Percentiles rank a stretch among this genome's conserved stretches.
Evolutionary conservation across 2,888 invertebrate species (phyloP).

Genomic region (Coronaproctus castanopsis): DNA sequence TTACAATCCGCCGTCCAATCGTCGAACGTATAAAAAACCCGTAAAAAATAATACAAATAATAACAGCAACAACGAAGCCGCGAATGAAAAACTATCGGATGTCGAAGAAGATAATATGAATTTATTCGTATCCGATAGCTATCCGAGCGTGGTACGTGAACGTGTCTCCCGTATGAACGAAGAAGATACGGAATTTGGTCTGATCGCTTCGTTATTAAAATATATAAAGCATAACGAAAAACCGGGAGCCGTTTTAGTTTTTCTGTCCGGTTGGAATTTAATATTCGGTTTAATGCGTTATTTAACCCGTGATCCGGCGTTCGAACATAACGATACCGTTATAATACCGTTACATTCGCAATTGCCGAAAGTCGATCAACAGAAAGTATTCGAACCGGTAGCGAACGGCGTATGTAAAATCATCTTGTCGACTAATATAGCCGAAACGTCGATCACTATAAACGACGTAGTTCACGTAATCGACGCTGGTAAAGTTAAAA

Average conservation of each 20-base stretch:
- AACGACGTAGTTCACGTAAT: slow-evolving; percentile 96
- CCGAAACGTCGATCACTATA: slow-evolving; percentile 94
- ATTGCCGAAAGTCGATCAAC: slow-evolving; percentile 85
- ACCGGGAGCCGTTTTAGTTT: slow-evolving; percentile 75
- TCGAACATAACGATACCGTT: slow-evolving; percentile 29
- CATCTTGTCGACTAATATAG: slow-evolving; percentile 92
- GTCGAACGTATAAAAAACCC: slow-evolving; percentile 43
- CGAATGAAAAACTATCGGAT: slow-evolving; percentile 17
- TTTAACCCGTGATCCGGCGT: slow-evolving; percentile 49
- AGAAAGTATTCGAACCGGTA: slow-evolving; percentile 73
- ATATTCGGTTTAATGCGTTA: slow-evolving; percentile 81
- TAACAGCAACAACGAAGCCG: slow-evolving; percentile 34
- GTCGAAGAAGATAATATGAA: slow-evolving; percentile 52
- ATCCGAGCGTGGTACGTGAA: slow-evolving; percentile 35
- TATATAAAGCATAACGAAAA: slow-evolving; percentile 39
- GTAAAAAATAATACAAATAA: no score
- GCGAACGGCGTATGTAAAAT: slow-evolving; percentile 72
- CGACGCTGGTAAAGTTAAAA: slow-evolving; percentile 90
- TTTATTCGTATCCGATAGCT: slow-evolving; percentile 31
- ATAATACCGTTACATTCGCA: slow-evolving; percentile 94
- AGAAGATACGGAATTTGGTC: slow-evolving; percentile 78
- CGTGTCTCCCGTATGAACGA: slow-evolving; percentile 63
- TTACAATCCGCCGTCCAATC: slow-evolving; percentile 57
- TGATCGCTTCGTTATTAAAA: slow-evolving; percentile 52
- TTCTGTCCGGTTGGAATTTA: slow-evolving; percentile 92